phyloP scores from a whole-genome alignment of 2,888 invertebrate genomes.

The Julus scanicus region DNA sequence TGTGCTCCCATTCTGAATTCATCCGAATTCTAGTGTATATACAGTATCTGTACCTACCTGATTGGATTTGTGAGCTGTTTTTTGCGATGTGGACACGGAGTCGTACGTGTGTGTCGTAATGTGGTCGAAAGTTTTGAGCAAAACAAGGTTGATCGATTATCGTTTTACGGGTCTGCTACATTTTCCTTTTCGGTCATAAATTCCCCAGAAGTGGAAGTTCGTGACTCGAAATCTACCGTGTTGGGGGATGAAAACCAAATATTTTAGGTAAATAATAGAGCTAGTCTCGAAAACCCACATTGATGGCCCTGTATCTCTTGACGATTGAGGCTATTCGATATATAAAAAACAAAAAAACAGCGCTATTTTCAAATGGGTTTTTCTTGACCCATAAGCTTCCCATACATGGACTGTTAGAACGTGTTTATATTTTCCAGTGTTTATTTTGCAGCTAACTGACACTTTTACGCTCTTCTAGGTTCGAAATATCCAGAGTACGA shows the following conservation, averaged over 20 bases:
- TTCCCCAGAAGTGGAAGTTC: not conserved
- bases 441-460: not conserved
- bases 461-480: not conserved
- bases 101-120: constrained; percentile 12
- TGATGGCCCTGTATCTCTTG: constrained; percentile 29
- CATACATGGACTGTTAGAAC: not conserved
- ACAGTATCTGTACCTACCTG: not conserved
- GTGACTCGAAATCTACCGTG: constrained; percentile 32
- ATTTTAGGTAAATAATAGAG: constrained; percentile 45
- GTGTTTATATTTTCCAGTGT: not conserved
- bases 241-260: constrained; percentile 41
- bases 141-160: constrained; percentile 45
- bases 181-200: constrained; percentile 16
- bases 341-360: not conserved
- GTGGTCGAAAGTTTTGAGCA: constrained; percentile 22
- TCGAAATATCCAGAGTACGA: not conserved
- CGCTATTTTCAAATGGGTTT: constrained; percentile 36
- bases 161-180: constrained; percentile 30
- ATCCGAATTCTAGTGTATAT: not conserved
- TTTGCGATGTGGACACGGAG: not conserved
- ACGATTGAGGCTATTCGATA: not conserved
- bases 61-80: not conserved
- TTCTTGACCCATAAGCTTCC: constrained; percentile 12
- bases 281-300: not conserved
- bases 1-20: not conserved